Evolutionary conservation across 2,113 vertebrate species (phyloP), one percentile per base, ranked within the genome.

Genomic region (Carettochelys insculpta): DNA sequence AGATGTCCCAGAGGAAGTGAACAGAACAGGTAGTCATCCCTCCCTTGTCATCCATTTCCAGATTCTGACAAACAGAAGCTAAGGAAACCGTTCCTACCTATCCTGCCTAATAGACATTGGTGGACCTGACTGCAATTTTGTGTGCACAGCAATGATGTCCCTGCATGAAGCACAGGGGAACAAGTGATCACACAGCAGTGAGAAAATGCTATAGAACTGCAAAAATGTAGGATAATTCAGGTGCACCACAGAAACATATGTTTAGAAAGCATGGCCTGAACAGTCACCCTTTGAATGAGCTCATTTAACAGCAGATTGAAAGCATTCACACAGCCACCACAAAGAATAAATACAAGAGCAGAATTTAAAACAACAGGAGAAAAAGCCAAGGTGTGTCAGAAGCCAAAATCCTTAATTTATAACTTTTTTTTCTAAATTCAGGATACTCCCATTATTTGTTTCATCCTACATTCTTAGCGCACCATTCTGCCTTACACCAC

Each of bases 111-210:
- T n/a, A n/a, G n/a, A n/a, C n/a, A n/a, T n/a, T n/a, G n/a, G n/a
- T n/a, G n/a, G n/a, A n/a, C n/a, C n/a, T n/a, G n/a, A n/a, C n/a
- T n/a, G n/a, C n/a, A n/a, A n/a, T n/a, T n/a, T 88, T 80, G 79
- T 82, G 48, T 91, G 86, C 76, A 88, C 87, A 95, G 71, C 73
- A 89, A 27, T 43, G 12, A 85, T 71, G 27, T 52, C 77, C 88
- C 71, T 3, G 0, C 29, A 58, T 0, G 77, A 43, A 88, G 27
- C 2, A 80, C 91, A 88, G 91, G 80, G 5, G 14, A 92, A 22
- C 45, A n/a, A 9, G 38, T 88, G 90, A 52, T 5, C 14, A 8
- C 3, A 50, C 38, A 88, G 34, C 8, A 82, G 24, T 2, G 80
- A 12, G 9, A 54, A 65, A 90, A 90, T 84, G 4, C 0, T 3